phyloP scores from a whole-genome alignment of 2,888 invertebrate species.

The Teleiodes luculella region DNA sequence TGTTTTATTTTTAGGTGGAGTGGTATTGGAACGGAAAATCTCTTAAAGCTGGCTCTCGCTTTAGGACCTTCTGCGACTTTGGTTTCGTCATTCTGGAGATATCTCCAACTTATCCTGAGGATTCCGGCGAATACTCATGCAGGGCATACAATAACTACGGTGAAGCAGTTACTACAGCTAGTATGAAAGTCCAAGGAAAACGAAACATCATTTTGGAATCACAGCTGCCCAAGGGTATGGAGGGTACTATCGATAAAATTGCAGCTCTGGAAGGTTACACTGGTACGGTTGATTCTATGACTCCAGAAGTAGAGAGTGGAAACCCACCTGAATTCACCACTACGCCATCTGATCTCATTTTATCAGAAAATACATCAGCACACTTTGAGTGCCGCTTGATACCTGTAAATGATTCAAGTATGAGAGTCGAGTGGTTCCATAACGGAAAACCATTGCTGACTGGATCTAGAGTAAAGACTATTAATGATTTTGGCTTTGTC shows the following conservation, averaged over 20 bases:
- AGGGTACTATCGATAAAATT: slow-evolving; percentile 94
- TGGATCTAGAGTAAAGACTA: slow-evolving; percentile 95
- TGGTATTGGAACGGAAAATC: slow-evolving; percentile 98
- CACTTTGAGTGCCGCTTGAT: slow-evolving; percentile 94
- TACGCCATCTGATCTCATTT: slow-evolving; percentile 88
- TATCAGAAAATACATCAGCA: slow-evolving; percentile 92
- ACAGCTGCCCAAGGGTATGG: slow-evolving; percentile 95
- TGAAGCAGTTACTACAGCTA: slow-evolving; percentile 92
- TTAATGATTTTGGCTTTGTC: slow-evolving; percentile 98
- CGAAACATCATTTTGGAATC: slow-evolving; percentile 94
- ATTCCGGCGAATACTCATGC: slow-evolving; percentile 94
- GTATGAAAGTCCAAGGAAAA: slow-evolving; percentile 94
- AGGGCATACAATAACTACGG: slow-evolving; percentile 93
- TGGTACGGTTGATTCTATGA: slow-evolving; percentile 80
- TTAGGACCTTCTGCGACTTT: slow-evolving; percentile 98
- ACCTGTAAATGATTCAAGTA: slow-evolving; percentile 94
- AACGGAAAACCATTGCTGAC: slow-evolving; percentile 95
- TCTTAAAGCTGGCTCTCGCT: slow-evolving; percentile 91
- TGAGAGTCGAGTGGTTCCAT: slow-evolving; percentile 98
- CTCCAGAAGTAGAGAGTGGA: slow-evolving; percentile 89
- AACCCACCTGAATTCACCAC: slow-evolving; percentile 95
- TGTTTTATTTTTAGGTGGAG: slow-evolving; percentile 80
- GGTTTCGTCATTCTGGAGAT: slow-evolving; percentile 98
- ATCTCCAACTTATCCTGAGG: slow-evolving; percentile 97
- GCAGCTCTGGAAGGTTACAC: slow-evolving; percentile 94